Evolutionary conservation across 2,888 invertebrate species (phyloP), one percentile per base, ranked within the genome.

Genomic region (Automeris io): DNA sequence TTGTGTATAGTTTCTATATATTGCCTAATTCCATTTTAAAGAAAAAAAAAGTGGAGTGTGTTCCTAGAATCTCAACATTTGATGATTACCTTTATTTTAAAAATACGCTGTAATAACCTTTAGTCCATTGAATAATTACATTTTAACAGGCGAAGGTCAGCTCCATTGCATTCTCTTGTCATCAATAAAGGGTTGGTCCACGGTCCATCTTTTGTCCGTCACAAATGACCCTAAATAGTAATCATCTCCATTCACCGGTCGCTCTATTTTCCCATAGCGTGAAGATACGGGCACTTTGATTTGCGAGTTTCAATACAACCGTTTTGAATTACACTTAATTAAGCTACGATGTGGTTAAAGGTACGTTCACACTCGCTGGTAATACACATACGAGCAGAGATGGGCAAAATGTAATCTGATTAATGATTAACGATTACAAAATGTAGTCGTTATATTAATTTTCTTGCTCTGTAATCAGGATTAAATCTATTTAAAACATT

Each of bases 241-340:
- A 83, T 81, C 70, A 82, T 75, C 67, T 63, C 66, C 65, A 80
- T 80, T 80, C 75, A 81, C 63, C 60, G 61, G 40, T 59, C 64
- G 62, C 60, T 72, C 70, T 65, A 74, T 57, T 80, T 86, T 85
- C 85, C 79, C 85, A 83, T 76, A 73, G 60, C 58, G 33, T 40
- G 49, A 72, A 71, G 78, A 86, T 86, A 86, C 83, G 85, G 85
- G 85, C 69, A 73, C 70, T 82, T 66, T 81, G 82, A 82, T 82
- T 82, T 73, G 69, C 70, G 63, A 57, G 76, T 81, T 77, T 82
- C 76, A 82, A 82, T 82, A 68, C 63, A 59, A 64, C 61, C 70
- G 66, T 69, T 67, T 58, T 68, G 73, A 74, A 79, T 79, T 76
- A 77, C 70, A 64, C 60, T 73, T 82, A 85, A 86, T 86, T 83